Conservation (phyloP, 2,797 vertebrate genomes). For the Strix occidentalis region DNA sequence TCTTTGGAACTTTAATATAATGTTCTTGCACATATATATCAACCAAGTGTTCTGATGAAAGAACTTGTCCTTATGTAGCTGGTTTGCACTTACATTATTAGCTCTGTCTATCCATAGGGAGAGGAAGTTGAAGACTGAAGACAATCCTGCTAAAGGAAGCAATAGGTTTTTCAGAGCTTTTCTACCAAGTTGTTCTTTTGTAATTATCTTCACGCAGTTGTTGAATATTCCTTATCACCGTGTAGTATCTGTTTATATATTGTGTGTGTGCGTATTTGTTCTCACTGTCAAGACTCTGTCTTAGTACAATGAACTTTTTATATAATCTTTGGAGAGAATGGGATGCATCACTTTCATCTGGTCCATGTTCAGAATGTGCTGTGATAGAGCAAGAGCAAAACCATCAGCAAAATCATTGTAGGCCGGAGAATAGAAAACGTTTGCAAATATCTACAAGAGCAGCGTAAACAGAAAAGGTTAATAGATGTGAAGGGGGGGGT, state of each 20-base stretch:
- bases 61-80: neutral
- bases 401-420: neutral
- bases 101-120: neutral
- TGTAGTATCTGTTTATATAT: neutral
- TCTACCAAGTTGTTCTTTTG: neutral
- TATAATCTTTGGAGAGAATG: neutral
- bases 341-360: neutral
- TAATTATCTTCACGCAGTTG: neutral
- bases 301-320: neutral
- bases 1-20: neutral
- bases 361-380: neutral
- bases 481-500: neutral
- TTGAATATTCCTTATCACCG: neutral
- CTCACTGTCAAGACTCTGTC: neutral
- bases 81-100: neutral
- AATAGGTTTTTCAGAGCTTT: neutral
- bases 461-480: neutral
- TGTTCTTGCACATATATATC: neutral
- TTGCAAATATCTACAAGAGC: neutral
- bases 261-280: neutral
- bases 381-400: neutral
- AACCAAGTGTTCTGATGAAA: neutral
- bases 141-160: neutral
- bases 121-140: neutral
- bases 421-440: neutral